These are phyloP conservation scores for Zaprionus ghesquierei DNA, from an alignment of 1,140 invertebrate species.

Conservation along the genomic window DNA sequence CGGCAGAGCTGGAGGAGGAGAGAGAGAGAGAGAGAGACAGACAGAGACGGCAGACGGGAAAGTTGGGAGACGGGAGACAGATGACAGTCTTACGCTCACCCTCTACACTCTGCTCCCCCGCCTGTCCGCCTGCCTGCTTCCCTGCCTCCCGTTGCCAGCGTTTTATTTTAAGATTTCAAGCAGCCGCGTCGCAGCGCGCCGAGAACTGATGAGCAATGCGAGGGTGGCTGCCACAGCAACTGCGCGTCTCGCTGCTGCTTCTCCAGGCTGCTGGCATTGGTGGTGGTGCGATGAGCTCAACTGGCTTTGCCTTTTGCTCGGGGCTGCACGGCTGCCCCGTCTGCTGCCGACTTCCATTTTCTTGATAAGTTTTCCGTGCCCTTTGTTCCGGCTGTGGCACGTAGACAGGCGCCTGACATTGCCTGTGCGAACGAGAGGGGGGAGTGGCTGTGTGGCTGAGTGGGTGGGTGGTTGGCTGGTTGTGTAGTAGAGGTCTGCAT, in stretches of 20 bases:
- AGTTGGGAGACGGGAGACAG: constrained; percentile 6
- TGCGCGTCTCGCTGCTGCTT: neutral
- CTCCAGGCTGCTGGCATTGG: constrained; percentile 1
- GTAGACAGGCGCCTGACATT: constrained; percentile 49
- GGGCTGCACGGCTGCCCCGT: neutral
- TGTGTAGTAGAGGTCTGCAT: too few species aligned
- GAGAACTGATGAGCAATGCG: constrained; percentile 75
- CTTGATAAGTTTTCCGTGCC: constrained; percentile 73
- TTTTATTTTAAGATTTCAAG: constrained; percentile 77
- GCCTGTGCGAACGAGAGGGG: constrained; percentile 1
- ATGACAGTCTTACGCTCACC: constrained; percentile 41
- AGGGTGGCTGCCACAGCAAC: constrained; percentile 35
- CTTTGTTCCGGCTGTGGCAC: constrained; percentile 47
- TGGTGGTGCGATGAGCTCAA: constrained; percentile 22
- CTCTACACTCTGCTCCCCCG: constrained; percentile 18
- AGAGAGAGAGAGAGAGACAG: constrained; percentile 18
- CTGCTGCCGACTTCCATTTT: constrained; percentile 67
- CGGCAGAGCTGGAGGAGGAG: constrained; percentile 2
- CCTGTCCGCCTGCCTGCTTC: neutral
- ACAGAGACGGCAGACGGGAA: neutral
- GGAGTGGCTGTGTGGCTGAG: neutral
- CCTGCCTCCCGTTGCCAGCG: constrained; percentile 7
- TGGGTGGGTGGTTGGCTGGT: neutral
- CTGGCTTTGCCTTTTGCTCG: constrained; percentile 21
- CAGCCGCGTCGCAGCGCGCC: too few species aligned